Evolutionary conservation across 37 sponge, comb jelly and placozoan genomes (phyloP).

Genomic region (Halichondria panicea): DNA sequence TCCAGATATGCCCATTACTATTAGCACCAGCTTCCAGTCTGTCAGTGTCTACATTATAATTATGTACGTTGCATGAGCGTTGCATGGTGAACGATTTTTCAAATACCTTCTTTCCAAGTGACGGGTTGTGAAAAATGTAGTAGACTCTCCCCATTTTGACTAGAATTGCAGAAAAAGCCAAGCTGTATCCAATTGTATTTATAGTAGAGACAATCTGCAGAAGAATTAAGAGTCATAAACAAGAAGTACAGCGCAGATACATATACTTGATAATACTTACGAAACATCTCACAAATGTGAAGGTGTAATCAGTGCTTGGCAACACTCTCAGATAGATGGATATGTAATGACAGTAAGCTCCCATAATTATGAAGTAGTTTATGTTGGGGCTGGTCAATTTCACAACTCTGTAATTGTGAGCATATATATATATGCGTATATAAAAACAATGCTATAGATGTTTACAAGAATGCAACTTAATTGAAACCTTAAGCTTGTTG

Average conservation of each 20-base stretch:
- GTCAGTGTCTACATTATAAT: too few species aligned
- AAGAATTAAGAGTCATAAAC: too few species aligned
- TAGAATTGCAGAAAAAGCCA: slow-evolving; percentile 38
- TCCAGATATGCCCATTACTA: not conserved
- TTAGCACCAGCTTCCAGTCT: not conserved
- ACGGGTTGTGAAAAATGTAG: slow-evolving; percentile 55
- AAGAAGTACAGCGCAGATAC: too few species aligned
- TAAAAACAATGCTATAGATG: not conserved
- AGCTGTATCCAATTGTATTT: slow-evolving; percentile 12
- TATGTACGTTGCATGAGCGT: too few species aligned
- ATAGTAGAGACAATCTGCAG: not conserved
- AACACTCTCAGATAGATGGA: too few species aligned
- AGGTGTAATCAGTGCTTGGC: not conserved
- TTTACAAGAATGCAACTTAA: too few species aligned
- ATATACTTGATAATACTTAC: not conserved
- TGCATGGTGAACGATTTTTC: too few species aligned
- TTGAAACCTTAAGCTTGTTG: too few species aligned
- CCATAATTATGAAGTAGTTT: too few species aligned
- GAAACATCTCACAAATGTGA: not conserved
- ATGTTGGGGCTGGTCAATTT: not conserved
- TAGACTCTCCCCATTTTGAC: slow-evolving; percentile 48
- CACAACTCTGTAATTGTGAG: not conserved
- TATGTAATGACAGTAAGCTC: too few species aligned
- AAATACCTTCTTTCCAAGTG: slow-evolving; percentile 31
- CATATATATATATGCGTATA: too few species aligned